Evolutionary conservation across 2,113 vertebrate species (phyloP).

Genomic region (Eubucco bourcierii): DNA sequence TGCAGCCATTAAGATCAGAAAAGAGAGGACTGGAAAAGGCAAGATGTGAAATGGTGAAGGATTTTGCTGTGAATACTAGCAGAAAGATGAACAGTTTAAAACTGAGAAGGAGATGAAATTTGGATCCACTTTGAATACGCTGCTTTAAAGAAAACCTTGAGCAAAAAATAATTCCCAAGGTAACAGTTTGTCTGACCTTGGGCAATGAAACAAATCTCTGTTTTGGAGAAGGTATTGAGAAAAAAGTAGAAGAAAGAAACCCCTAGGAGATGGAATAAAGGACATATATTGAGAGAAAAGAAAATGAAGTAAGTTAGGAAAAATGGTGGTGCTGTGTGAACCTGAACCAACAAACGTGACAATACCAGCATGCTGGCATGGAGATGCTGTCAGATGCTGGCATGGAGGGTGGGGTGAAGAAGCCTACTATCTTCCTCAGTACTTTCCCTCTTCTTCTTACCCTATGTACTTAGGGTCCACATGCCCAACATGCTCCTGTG

Average conservation of each 20-base stretch:
- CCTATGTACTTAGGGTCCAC: not conserved
- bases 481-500: not conserved
- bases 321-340: not conserved
- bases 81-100: constrained; percentile 47
- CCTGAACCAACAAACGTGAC: not conserved
- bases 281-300: not conserved
- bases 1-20: constrained; percentile 46
- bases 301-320: not conserved
- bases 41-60: constrained; percentile 42
- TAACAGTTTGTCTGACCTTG: not conserved
- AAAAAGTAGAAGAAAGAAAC: not conserved
- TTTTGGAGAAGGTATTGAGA: not conserved
- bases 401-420: not conserved
- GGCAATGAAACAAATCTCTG: not conserved
- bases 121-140: not conserved
- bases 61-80: not conserved
- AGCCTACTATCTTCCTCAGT: not conserved
- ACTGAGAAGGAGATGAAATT: not conserved
- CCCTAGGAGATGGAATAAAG: not conserved
- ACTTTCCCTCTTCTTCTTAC: not conserved
- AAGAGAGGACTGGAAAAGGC: constrained; percentile 3
- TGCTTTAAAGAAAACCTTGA: constrained; percentile 1
- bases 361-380: not conserved
- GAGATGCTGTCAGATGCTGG: not conserved
- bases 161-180: constrained; percentile 29